These are phyloP conservation scores for Meta bourneti DNA, from an alignment of 2,888 invertebrate species.

Conservation along the genomic window DNA sequence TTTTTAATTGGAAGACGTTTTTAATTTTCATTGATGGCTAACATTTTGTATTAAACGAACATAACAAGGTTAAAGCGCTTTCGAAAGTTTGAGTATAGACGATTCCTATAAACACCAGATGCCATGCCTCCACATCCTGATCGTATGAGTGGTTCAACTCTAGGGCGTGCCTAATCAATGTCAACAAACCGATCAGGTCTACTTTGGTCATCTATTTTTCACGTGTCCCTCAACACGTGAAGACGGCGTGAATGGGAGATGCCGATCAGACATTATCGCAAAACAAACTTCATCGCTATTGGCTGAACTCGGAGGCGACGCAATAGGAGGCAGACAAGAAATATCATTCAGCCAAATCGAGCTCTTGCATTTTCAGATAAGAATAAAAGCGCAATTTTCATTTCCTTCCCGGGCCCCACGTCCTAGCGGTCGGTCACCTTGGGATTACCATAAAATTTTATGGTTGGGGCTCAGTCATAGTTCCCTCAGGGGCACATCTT, in stretches of 20 bases:
- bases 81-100: background rate
- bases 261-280: background rate
- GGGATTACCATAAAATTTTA: too few species aligned
- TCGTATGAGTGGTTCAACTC: constrained; percentile 43
- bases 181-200: constrained; percentile 41
- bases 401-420: background rate
- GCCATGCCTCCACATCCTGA: constrained; percentile 39
- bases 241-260: constrained; percentile 27
- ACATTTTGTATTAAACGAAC: background rate
- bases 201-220: constrained; percentile 23
- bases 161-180: constrained; percentile 28
- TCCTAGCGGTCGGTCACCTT: background rate
- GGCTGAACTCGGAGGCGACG: background rate
- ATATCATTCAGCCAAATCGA: background rate
- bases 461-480: too few species aligned
- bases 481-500: too few species aligned
- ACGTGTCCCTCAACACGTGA: constrained; percentile 42
- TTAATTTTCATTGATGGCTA: background rate
- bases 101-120: background rate
- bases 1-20: background rate
- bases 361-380: background rate
- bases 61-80: background rate
- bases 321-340: background rate
- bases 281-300: constrained; percentile 19
- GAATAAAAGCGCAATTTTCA: background rate